Evolutionary conservation across 2,113 vertebrate species (phyloP).

Genomic region (Hoplias malabaricus): DNA sequence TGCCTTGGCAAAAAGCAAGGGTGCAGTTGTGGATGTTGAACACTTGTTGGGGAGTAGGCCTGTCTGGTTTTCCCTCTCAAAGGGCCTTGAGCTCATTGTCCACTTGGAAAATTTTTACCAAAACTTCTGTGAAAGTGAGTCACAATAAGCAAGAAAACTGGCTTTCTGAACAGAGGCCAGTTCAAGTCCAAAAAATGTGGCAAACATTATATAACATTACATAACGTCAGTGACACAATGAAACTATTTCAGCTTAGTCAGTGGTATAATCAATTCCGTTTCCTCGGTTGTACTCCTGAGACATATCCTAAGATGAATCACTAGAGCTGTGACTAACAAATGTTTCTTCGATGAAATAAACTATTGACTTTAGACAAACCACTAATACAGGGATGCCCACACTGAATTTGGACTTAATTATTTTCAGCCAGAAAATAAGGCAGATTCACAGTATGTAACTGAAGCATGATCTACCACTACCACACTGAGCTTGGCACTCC

Average conservation of each 20-base stretch:
- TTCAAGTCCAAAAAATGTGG: not conserved
- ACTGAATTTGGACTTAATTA: no score
- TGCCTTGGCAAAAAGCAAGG: not conserved
- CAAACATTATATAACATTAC: slow-evolving; percentile 52
- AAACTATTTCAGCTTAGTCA: not conserved
- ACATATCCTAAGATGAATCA: not conserved
- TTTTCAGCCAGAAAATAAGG: no score
- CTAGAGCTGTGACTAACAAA: no score
- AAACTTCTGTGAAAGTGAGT: slow-evolving; percentile 7
- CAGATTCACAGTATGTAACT: no score
- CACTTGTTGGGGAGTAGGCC: slow-evolving; percentile 22
- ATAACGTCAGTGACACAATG: slow-evolving; percentile 40
- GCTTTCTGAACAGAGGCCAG: not conserved
- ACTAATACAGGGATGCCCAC: no score
- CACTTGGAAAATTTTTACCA: not conserved
- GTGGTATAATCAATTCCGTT: not conserved
- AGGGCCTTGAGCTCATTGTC: slow-evolving; percentile 55
- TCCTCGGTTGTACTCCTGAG: not conserved
- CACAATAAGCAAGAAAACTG: not conserved
- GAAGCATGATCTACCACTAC: no score
- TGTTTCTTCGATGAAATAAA: no score
- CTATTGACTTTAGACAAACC: no score
- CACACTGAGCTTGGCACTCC: no score
- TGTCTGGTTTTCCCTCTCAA: slow-evolving; percentile 44
- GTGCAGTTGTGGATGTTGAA: not conserved